Conservation (phyloP, 2,797 vertebrate genomes). For the Alosa sapidissima region DNA sequence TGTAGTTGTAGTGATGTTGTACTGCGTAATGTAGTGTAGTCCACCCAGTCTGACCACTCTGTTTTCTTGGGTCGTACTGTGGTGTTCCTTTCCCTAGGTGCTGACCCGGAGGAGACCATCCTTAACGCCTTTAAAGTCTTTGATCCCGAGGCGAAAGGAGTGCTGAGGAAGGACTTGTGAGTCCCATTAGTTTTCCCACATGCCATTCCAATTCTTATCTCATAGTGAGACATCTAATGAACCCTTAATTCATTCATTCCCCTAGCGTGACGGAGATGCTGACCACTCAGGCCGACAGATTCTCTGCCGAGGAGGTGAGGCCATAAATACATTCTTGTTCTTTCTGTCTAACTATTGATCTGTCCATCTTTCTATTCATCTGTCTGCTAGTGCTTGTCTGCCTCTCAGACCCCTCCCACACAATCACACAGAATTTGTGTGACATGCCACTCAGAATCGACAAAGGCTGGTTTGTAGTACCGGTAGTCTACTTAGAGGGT, state of each 20-base stretch:
- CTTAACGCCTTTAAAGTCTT: constrained; percentile 96
- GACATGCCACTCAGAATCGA: neutral
- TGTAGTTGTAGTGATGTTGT: too few relatives aligned
- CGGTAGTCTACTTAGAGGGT: too few relatives aligned
- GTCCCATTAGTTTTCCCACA: constrained; percentile 55
- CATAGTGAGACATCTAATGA: constrained; percentile 1
- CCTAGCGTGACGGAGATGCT: constrained; percentile 91
- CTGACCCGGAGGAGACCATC: constrained; percentile 94
- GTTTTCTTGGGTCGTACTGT: neutral
- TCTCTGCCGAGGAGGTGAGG: constrained; percentile 89
- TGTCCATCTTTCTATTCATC: constrained; percentile 22
- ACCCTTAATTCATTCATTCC: constrained; percentile 1
- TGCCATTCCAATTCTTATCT: neutral
- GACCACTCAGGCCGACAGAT: constrained; percentile 93
- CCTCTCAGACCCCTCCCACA: neutral
- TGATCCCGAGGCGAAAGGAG: constrained; percentile 90
- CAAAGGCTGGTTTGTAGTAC: neutral
- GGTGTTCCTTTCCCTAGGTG: constrained; percentile 68
- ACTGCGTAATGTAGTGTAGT: neutral
- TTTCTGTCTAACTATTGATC: constrained; percentile 36
- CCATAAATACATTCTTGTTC: neutral
- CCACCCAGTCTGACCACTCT: neutral
- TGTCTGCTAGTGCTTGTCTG: neutral
- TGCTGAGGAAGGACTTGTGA: constrained; percentile 92
- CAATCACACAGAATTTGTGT: neutral